These are phyloP conservation scores for Calyptommatus sinebrachiatus DNA, from an alignment of 2,113 vertebrate genomes.

Conservation along the genomic window DNA sequence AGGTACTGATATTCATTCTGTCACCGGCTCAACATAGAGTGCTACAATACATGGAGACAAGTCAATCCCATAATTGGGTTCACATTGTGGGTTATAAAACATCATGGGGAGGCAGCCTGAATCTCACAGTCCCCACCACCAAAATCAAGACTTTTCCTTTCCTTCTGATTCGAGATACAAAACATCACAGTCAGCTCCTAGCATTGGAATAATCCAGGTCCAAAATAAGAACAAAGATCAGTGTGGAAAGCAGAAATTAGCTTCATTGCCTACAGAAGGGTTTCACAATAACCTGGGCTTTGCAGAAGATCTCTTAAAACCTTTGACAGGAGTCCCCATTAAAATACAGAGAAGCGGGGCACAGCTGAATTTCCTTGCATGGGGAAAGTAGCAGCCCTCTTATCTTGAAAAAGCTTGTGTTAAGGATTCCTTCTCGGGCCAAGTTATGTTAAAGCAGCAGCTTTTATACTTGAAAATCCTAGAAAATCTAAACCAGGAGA, in stretches of 20 bases:
- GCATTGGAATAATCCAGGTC: not conserved
- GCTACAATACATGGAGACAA: no score
- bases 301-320: not conserved
- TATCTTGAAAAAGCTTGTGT: conserved; percentile 37
- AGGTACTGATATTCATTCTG: no score
- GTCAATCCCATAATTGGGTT: no score
- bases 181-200: not conserved
- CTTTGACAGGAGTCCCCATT: not conserved
- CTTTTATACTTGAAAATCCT: conserved; percentile 38
- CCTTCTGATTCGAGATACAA: not conserved
- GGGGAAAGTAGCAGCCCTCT: conserved; percentile 28
- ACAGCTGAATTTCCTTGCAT: not conserved
- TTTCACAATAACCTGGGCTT: not conserved
- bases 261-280: not conserved
- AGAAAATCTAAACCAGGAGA: conserved; percentile 42
- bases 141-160: no score
- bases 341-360: not conserved
- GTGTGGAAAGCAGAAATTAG: not conserved
- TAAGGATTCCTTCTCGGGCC: conserved; percentile 38
- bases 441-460: conserved; percentile 33
- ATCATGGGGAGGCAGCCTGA: no score
- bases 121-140: no score
- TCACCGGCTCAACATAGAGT: no score
- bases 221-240: not conserved
- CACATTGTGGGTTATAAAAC: no score